Base-by-base conservation (phyloP, 2,797 vertebrate genomes). In the Sebastolobus alascanus region DNA sequence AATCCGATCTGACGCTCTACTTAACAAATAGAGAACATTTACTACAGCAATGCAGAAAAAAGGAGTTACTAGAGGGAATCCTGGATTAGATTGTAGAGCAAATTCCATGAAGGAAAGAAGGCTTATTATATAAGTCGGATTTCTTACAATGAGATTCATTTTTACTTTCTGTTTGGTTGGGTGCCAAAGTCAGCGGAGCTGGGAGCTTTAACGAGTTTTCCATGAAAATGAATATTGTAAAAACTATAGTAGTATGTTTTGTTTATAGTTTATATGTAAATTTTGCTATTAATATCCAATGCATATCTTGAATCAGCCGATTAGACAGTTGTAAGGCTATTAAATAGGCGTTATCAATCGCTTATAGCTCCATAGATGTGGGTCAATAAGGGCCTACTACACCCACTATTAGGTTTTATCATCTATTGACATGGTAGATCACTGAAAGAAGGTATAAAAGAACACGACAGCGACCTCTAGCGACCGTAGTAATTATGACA, bases 121-220 rank as follows among this genome's bases (percentile, higher is more conserved):
- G 52, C 3, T 72, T 58, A 68, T 71, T 68, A 40, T 38, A 68
- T 61, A 61, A 76, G 73, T 64, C 8, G 0, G 18, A 76, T 68
- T 77, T 77, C 18, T 43, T 63, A 68, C 33, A 82, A 65, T 40
- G 1, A 64, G 25, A 72, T 75, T 29, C 4, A 38, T 40, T 76
- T 68, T 46, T n/a, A 43, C 40, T 72, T 64, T 56, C 68, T 71
- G 27, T 72, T 59, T 86, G 61, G 22, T 61, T 58, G 10, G 18
- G 9, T 54, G 46, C 40, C 12, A 73, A 78, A 75, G 9, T 27
- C 22, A 58, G 12, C 56, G 29, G 14, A 69, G 46, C 37, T 58
- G 50, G 18, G 58, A 59, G n/a, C 38, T 64, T 68, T 74, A 16
- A 71, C 69, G 56, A 38, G 56, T 43, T 66, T 82, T 22, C 37